Conservation (phyloP, 2,888 invertebrate genomes). For the Cryptocephalus moraei region DNA sequence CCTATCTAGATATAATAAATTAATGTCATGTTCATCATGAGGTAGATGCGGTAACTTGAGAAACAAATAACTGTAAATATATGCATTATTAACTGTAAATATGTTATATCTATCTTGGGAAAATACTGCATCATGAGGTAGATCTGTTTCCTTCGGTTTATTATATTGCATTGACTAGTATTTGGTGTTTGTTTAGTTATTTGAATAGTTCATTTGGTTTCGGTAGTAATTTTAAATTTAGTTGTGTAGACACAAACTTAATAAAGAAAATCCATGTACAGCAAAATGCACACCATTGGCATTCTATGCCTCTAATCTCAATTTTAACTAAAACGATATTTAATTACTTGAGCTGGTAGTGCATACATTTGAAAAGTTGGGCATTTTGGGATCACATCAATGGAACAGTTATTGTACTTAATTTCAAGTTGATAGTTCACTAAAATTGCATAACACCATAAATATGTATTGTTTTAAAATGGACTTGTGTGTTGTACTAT, state of each 20-base stretch:
- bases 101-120: constrained; percentile 10
- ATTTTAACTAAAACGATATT: too few species aligned
- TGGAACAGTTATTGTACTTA: too few species aligned
- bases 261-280: neutral
- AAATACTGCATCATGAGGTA: constrained; percentile 32
- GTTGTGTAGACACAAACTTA: neutral
- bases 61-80: constrained; percentile 8
- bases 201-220: constrained; percentile 22
- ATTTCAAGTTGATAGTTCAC: too few species aligned
- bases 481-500: too few species aligned
- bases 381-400: too few species aligned
- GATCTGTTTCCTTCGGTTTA: constrained; percentile 13
- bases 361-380: too few species aligned
- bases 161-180: constrained; percentile 27
- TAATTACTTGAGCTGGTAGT: too few species aligned
- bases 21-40: constrained; percentile 23
- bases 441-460: too few species aligned
- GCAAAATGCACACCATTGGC: too few species aligned
- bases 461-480: too few species aligned
- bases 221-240: constrained; percentile 13
- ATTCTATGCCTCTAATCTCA: too few species aligned
- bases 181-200: constrained; percentile 2
- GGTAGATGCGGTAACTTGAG: constrained; percentile 14
- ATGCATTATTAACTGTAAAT: constrained; percentile 6
- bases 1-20: constrained; percentile 17